A percentile compares a stretch with the other conserved stretches of the same genome.
Evolutionary conservation across 2,888 invertebrate genomes (phyloP).

Genomic region (Drosophila affinis): DNA sequence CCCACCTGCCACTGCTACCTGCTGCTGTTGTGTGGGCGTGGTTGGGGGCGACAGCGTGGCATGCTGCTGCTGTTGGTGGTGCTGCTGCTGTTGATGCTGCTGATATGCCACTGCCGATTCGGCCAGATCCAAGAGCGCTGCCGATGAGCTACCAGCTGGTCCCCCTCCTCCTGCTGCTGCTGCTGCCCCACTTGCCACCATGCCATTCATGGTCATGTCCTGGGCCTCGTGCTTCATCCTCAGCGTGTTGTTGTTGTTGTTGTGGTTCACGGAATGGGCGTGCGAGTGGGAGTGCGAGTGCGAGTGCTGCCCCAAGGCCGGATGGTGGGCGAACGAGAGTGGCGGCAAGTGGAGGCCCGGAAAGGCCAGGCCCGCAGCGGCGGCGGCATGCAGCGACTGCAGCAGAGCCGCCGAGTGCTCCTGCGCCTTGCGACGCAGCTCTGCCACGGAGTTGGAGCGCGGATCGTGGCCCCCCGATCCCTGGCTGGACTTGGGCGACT

Average conservation of each 20-base stretch:
- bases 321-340: conserved; percentile 83
- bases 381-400: conserved; percentile 87
- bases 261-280: conserved; percentile 48
- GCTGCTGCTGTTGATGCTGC: conserved; percentile 69
- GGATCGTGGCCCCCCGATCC: conserved; percentile 85
- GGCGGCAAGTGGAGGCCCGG: conserved; percentile 85
- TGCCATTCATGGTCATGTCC: conserved; percentile 83
- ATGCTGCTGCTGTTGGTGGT: conserved; percentile 61
- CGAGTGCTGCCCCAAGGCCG: conserved; percentile 70
- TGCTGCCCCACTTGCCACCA: conserved; percentile 45
- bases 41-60: conserved; percentile 78
- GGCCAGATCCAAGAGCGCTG: conserved; percentile 65
- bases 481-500: conserved; percentile 76
- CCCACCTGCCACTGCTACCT: background rate
- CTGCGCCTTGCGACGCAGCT: conserved; percentile 95
- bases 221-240: conserved; percentile 82
- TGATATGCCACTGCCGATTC: conserved; percentile 72
- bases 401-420: conserved; percentile 96
- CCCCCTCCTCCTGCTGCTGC: conserved; percentile 16
- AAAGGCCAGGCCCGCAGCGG: conserved; percentile 84
- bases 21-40: conserved; percentile 74
- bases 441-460: conserved; percentile 94
- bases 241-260: conserved; percentile 75
- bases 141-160: conserved; percentile 51
- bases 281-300: background rate